phyloP scores from a whole-genome alignment of 2,797 vertebrate species.

The Denticeps clupeoides region DNA sequence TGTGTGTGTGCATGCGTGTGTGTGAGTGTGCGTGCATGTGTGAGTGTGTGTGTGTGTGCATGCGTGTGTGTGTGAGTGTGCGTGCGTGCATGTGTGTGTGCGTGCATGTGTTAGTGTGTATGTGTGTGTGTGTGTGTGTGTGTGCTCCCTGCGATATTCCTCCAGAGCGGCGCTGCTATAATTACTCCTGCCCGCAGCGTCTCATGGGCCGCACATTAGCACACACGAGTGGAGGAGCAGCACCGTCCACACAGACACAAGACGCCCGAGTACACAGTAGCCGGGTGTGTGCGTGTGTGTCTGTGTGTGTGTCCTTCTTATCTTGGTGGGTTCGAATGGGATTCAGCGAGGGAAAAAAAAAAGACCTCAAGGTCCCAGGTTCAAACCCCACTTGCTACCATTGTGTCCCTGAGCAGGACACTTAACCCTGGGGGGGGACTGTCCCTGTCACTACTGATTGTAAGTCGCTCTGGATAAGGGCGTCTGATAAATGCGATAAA shows the following conservation, averaged over 20 bases:
- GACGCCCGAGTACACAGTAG: conserved; percentile 23
- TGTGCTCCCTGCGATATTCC: conserved; percentile 29
- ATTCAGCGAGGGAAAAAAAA: too few relatives aligned
- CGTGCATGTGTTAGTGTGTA: conserved; percentile 2
- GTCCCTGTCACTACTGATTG: too few relatives aligned
- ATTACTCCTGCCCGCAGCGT: conserved; percentile 59
- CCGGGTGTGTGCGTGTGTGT: conserved; percentile 2
- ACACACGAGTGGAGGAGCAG: conserved; percentile 59
- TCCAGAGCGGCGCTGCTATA: conserved; percentile 51
- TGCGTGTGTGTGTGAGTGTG: conserved; percentile 5
- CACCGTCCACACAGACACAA: conserved; percentile 19
- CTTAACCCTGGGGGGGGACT: too few relatives aligned
- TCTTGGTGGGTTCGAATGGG: too few relatives aligned
- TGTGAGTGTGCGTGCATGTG: neutral
- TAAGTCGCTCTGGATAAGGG: too few relatives aligned
- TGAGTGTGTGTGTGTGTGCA: too few relatives aligned
- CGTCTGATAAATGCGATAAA: too few relatives aligned
- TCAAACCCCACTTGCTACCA: too few relatives aligned
- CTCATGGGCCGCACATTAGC: conserved; percentile 61
- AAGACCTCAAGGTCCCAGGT: too few relatives aligned
- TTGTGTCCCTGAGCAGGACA: too few relatives aligned
- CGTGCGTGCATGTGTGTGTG: conserved; percentile 17
- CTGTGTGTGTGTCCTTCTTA: too few relatives aligned
- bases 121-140: conserved; percentile 34
- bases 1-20: neutral